Evolutionary conservation across 1,140 invertebrate genomes (phyloP), one percentile per base, ranked within the genome.

Genomic region (Brachionus asplanchnoidis): DNA sequence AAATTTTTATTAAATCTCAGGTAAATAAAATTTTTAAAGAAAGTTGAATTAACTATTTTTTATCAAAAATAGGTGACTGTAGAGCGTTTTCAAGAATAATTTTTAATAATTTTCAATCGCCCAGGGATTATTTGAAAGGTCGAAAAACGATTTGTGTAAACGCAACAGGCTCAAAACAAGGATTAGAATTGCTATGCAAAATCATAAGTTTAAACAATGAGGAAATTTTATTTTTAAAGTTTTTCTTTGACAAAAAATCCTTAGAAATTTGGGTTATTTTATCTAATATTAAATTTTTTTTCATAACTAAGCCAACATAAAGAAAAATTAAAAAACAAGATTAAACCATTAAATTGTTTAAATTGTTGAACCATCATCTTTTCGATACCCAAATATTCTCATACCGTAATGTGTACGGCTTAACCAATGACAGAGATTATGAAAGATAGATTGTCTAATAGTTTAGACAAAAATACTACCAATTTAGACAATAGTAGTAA

Each of bases 261-360:
- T 20, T 60, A 60, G 53, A 60, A 60, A 60, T 60, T 60, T 60
- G 53, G 53, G 23, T 60, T 26, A 60, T 60, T 60, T 46, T 60
- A 60, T 60, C 53, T 60, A 60, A 60, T 60, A 60, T 60, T 60
- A 60, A 60, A 20, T 60, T 60, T 56, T 23, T 53, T 36, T 36
- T 36, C 32, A 46, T 46, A 12, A 20, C 53, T 60, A 60, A 60
- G 53, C 53, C 20, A 60, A 60, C 53, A 26, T 26, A 60, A 8
- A 60, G n/a, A 60, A 60, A 60, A 60, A 60, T 60, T 60, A 60
- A 60, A 60, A 60, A 60, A 60, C 53, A 60, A 60, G 53, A 60
- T 60, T 60, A 60, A 60, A 60, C 20, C 53, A 60, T 60, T 60
- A 60, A 60, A 20, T 60, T 60, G 53, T 60, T 60, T 60, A 60